Conservation (phyloP, 2,113 vertebrate species). For the Mormyrus lacerda region DNA sequence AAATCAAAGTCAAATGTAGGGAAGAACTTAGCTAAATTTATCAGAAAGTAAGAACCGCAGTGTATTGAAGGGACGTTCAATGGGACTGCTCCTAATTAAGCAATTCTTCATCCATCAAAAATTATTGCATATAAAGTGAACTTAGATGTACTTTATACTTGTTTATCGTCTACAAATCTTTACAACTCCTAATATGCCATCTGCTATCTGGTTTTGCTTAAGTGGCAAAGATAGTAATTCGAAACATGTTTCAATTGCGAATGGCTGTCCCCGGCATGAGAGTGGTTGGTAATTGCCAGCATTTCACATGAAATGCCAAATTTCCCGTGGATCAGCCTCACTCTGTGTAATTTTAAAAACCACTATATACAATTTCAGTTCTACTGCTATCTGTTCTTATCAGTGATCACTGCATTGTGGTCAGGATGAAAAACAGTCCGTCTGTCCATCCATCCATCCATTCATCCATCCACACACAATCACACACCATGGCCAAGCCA, state of each 20-base stretch:
- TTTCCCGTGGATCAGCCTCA: not conserved
- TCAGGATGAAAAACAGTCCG: not conserved
- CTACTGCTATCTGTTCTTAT: not conserved
- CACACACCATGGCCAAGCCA: not conserved
- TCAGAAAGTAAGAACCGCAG: not conserved
- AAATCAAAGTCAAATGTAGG: not conserved
- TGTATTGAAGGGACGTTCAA: not conserved
- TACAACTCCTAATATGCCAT: not conserved
- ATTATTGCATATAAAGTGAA: not conserved
- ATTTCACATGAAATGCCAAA: not conserved
- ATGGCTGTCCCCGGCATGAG: not conserved
- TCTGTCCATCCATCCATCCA: not conserved
- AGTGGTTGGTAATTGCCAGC: not conserved
- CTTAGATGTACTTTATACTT: not conserved
- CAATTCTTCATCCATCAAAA: not conserved
- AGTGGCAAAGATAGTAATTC: not conserved
- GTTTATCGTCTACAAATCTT: not conserved
- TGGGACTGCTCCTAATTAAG: not conserved
- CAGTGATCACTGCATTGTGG: not conserved
- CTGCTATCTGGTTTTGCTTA: not conserved
- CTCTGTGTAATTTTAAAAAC: not conserved
- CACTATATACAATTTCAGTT: not conserved
- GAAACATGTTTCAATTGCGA: not conserved
- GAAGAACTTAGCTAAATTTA: not conserved
- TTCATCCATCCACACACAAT: not conserved